phyloP scores from a whole-genome alignment of 2,888 invertebrate genomes.

The Melipona bicolor region DNA sequence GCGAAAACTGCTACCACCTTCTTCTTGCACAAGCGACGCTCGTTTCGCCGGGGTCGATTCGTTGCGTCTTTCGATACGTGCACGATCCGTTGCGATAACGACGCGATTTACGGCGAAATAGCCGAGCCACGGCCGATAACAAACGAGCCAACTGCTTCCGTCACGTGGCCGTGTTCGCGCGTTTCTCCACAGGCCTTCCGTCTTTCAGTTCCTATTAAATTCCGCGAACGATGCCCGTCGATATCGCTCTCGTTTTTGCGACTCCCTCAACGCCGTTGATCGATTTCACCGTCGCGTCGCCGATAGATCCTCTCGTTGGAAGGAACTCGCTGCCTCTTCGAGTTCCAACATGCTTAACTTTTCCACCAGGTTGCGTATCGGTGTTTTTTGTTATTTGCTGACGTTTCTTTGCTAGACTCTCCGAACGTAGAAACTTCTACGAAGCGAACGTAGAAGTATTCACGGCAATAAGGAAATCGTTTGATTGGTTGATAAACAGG shows the following conservation, averaged over 20 bases:
- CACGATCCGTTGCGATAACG: conserved; percentile 46
- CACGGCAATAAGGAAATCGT: neutral
- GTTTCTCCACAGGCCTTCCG: too few species aligned
- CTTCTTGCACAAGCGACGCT: conserved; percentile 37
- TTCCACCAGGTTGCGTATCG: neutral
- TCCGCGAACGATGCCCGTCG: neutral
- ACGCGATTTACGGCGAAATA: conserved; percentile 41
- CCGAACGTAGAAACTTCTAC: neutral
- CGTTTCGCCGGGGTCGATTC: conserved; percentile 20
- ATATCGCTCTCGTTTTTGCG: neutral
- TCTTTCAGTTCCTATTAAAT: neutral
- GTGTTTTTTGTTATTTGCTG: neutral
- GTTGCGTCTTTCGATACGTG: conserved; percentile 38
- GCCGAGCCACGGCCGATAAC: conserved; percentile 27
- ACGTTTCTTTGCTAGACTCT: neutral
- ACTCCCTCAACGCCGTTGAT: neutral
- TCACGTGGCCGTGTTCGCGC: neutral
- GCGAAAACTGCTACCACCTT: conserved; percentile 66
- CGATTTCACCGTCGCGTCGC: neutral
- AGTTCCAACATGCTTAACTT: neutral
- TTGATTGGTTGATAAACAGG: neutral
- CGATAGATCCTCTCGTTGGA: neutral
- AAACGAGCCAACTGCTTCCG: conserved; percentile 20
- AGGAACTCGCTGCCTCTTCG: neutral
- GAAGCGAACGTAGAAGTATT: neutral